phyloP scores from a whole-genome alignment of 37 sponge, comb jelly and placozoan species.

The Mnemiopsis leidyi region DNA sequence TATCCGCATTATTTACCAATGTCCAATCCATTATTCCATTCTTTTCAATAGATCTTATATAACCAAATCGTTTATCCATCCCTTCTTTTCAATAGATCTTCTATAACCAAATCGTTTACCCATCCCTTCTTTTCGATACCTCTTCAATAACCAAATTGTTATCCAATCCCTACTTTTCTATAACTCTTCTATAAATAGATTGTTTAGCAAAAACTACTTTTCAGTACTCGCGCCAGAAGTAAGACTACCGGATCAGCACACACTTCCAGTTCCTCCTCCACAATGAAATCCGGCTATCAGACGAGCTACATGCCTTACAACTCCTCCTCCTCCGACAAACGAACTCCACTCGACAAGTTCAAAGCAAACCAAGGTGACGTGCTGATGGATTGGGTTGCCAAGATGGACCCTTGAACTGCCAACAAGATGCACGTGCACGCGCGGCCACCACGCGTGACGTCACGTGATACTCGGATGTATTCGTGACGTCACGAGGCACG shows the following conservation, averaged over 20 bases:
- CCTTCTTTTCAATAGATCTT: no score
- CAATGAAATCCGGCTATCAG: background rate
- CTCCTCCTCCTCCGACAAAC: background rate
- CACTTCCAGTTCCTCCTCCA: slow-evolving; percentile 20
- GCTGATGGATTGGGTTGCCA: slow-evolving; percentile 55
- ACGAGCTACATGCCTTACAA: background rate
- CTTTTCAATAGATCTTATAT: no score
- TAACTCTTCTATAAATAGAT: no score
- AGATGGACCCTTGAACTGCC: slow-evolving; percentile 44
- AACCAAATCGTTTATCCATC: no score
- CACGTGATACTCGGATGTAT: background rate
- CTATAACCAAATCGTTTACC: no score
- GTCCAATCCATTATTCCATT: no score
- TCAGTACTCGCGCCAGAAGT: slow-evolving; percentile 6
- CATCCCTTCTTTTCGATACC: no score
- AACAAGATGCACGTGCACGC: background rate
- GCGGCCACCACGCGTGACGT: background rate
- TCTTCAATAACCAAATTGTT: no score
- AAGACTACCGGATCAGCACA: slow-evolving; percentile 21
- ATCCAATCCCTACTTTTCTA: no score
- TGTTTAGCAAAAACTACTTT: no score
- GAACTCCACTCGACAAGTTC: background rate
- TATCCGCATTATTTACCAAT: no score
- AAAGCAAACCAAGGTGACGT: slow-evolving; percentile 18
- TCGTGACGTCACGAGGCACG: background rate